Conservation (phyloP, 2,888 invertebrate genomes). For the Drosophila austrosaltans region DNA sequence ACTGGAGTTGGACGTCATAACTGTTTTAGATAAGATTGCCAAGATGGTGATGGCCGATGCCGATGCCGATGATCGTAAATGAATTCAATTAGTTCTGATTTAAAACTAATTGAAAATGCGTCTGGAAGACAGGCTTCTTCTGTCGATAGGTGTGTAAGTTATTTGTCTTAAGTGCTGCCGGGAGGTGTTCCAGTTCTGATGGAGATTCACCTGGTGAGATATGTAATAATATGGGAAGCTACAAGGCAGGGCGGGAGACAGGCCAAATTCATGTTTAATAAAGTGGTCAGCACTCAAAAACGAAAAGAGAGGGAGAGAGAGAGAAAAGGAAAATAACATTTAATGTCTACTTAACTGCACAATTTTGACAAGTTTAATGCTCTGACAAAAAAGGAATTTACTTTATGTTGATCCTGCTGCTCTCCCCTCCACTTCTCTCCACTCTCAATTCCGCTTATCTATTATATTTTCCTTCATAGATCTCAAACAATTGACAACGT, state of each 20-base stretch:
- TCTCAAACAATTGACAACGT: conserved; percentile 44
- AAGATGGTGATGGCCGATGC: conserved; percentile 39
- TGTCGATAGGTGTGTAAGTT: conserved; percentile 75
- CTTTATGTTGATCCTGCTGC: conserved; percentile 27
- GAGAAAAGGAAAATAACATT: conserved; percentile 22
- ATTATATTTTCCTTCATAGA: conserved; percentile 10
- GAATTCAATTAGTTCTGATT: conserved; percentile 77
- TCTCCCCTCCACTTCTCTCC: conserved; percentile 1
- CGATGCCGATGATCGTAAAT: conserved; percentile 41
- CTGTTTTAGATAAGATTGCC: conserved; percentile 74
- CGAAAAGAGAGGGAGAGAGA: no score
- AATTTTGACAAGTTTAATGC: conserved; percentile 72
- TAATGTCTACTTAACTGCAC: conserved; percentile 64
- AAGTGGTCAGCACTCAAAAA: conserved; percentile 55
- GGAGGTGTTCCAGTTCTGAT: conserved; percentile 53
- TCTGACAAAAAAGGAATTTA: conserved; percentile 48
- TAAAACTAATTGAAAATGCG: conserved; percentile 78
- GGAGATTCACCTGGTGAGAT: conserved; percentile 19
- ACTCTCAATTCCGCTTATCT: conserved; percentile 6
- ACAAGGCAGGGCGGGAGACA: not conserved
- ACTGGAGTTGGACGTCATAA: conserved; percentile 57
- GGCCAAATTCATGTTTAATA: conserved; percentile 45
- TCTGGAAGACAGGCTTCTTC: conserved; percentile 33
- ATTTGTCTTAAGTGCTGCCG: conserved; percentile 74
- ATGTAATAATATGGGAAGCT: not conserved